Evolutionary conservation across 2,888 invertebrate genomes (phyloP).

Genomic region (Gymnocheta viridis): DNA sequence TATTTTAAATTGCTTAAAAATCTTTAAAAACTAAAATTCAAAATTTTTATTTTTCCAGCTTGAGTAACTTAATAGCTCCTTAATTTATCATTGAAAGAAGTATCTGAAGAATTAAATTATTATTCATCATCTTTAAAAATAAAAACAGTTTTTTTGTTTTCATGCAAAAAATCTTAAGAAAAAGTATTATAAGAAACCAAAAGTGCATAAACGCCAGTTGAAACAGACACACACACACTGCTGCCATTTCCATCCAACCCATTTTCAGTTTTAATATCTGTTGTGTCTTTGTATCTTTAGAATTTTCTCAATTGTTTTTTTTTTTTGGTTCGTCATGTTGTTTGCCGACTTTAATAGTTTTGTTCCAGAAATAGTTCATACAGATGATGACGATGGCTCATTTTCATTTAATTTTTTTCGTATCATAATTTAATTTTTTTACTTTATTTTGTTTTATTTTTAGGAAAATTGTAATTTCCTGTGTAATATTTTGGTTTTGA

Average conservation of each 20-base stretch:
- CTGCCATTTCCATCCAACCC: background rate
- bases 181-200: conserved; percentile 8
- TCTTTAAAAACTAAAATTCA: no score
- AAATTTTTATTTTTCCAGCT: background rate
- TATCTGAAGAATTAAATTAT: background rate
- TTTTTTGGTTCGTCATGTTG: background rate
- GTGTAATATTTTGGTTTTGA: conserved; percentile 56
- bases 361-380: conserved; percentile 53
- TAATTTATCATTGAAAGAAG: background rate
- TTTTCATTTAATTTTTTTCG: conserved; percentile 27
- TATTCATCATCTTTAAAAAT: background rate
- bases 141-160: background rate
- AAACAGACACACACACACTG: background rate
- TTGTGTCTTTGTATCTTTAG: conserved; percentile 4
- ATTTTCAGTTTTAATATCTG: conserved; percentile 27
- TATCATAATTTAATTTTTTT: conserved; percentile 8
- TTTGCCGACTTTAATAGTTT: conserved; percentile 41
- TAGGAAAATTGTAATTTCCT: conserved; percentile 68
- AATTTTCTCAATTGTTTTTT: background rate
- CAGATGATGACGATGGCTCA: conserved; percentile 55
- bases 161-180: background rate
- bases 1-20: no score
- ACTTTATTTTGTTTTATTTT: conserved; percentile 54
- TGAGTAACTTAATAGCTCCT: background rate
- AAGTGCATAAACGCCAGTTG: background rate